Conservation (phyloP, 2,888 invertebrate genomes). For the Epirrhoe tristata region DNA sequence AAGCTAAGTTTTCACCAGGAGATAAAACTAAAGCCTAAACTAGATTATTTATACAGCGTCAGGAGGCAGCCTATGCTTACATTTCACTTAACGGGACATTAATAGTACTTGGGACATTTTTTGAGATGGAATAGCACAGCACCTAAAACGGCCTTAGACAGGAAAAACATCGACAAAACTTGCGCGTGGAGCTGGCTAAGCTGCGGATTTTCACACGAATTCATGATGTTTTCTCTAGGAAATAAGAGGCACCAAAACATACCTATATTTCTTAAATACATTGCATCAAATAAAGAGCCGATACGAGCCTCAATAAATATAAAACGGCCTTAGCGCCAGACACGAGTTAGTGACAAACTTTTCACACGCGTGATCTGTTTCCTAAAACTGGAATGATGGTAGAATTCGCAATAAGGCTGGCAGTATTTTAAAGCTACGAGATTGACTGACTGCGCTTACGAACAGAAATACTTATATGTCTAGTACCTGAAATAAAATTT, state of each 20-base stretch:
- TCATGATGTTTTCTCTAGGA: too few relatives aligned
- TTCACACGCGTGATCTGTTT: slow-evolving; percentile 31
- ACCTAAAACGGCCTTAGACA: too few relatives aligned
- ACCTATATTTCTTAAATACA: background rate
- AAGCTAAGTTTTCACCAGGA: background rate
- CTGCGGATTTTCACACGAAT: too few relatives aligned
- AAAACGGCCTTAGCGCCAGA: slow-evolving; percentile 23
- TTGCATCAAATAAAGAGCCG: background rate
- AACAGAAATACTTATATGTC: too few relatives aligned
- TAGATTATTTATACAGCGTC: too few relatives aligned
- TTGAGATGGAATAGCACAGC: too few relatives aligned
- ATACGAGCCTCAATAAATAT: slow-evolving; percentile 3
- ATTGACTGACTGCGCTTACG: slow-evolving; percentile 9
- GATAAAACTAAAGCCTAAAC: background rate
- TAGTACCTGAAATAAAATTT: too few relatives aligned
- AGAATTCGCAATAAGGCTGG: slow-evolving; percentile 32
- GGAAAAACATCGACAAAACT: too few relatives aligned
- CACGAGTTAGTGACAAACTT: slow-evolving; percentile 28
- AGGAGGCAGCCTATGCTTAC: too few relatives aligned
- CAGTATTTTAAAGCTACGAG: slow-evolving; percentile 19
- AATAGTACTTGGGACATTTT: too few relatives aligned
- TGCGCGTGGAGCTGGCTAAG: too few relatives aligned
- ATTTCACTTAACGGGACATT: too few relatives aligned
- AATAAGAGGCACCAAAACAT: background rate
- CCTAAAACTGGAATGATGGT: slow-evolving; percentile 18